Base-by-base conservation (phyloP, 2,113 vertebrate species). In the Scatophagus argus region DNA sequence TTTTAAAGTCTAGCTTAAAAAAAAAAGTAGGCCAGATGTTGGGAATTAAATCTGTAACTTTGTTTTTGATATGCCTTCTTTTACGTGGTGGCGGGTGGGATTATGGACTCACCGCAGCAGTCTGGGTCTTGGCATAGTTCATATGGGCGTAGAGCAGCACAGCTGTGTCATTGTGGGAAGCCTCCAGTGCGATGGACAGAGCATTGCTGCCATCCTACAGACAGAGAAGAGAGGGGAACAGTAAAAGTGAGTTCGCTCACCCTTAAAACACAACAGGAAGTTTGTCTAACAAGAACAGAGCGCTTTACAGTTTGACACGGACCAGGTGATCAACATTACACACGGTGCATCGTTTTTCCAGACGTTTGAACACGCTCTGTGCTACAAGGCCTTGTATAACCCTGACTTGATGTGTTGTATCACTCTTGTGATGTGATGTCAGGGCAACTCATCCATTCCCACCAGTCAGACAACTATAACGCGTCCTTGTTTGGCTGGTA, bases 161-260 rank as follows among this genome's bases (percentile, higher is more conserved):
- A 0, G 97, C 97, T 0, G 98, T 98, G 90, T 97, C 95, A 0
- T 96, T 96, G 89, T 99, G 97, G 10, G 96, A 95, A 0, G 97
- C 97, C 85, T 99, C 97, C 89, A 98, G 84, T 0, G 98, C 98
- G 0, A 98, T 97, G 79, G 96, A 96, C 10, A 97, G 91, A 0
- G 98, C 98, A 0, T 97, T 97, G 73, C 97, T 99, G 14, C 98
- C 97, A 19, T 99, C 98, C 98, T 99, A 41, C 39, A 83, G 66
- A 67, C 23, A 46, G 32, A 56, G n/a, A 41, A 51, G n/a, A 74
- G n/a, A 77, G 47, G 27, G 17, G 66, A 60, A 31, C 1, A 41
- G n/a, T 21, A 3, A 83, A 52, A 25, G 61, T 21, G 16, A 43
- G 61, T 47, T 81, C 17, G 81, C 1, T 23, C 39, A 52, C 39